Conservation (phyloP, 2,888 invertebrate genomes). For the Drosophila quinaria region DNA sequence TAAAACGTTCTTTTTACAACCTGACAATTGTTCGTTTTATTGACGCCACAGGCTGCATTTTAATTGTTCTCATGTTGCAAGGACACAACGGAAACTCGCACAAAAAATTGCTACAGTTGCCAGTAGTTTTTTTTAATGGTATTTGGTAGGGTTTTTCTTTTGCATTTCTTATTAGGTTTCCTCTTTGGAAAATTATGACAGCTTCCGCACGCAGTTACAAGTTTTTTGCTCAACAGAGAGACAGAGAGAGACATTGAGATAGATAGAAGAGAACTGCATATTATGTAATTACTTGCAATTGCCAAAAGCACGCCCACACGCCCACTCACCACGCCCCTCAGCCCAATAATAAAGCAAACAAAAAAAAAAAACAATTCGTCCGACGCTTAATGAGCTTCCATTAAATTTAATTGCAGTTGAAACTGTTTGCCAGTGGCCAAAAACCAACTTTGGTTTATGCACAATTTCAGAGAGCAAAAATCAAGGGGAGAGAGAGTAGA, state of each 20-base stretch:
- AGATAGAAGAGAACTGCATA: conserved; percentile 19
- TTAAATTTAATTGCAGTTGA: conserved; percentile 80
- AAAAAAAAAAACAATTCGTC: conserved; percentile 47
- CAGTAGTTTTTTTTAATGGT: conserved; percentile 35
- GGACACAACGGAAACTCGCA: conserved; percentile 28
- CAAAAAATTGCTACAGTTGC: conserved; percentile 15
- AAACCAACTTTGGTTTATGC: conserved; percentile 26
- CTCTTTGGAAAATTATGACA: conserved; percentile 39
- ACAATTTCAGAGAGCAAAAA: conserved; percentile 5
- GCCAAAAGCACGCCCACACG: conserved; percentile 28
- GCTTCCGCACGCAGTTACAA: conserved; percentile 58
- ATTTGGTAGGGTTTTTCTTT: conserved; percentile 30
- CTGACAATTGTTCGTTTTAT: conserved; percentile 69
- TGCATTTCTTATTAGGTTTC: conserved; percentile 4
- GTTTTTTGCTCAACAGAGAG: conserved; percentile 16
- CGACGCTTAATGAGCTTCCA: conserved; percentile 74
- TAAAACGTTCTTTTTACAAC: conserved; percentile 58
- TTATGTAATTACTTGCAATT: conserved; percentile 64
- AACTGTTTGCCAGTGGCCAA: conserved; percentile 50
- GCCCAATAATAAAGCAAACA: background rate
- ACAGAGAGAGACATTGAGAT: conserved; percentile 1
- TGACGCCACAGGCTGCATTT: conserved; percentile 70
- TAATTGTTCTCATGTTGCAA: conserved; percentile 65
- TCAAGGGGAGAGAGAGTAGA: background rate
- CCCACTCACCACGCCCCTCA: conserved; percentile 8